Base-by-base conservation (phyloP, 2,888 invertebrate genomes). In the Cephonodes hylas region DNA sequence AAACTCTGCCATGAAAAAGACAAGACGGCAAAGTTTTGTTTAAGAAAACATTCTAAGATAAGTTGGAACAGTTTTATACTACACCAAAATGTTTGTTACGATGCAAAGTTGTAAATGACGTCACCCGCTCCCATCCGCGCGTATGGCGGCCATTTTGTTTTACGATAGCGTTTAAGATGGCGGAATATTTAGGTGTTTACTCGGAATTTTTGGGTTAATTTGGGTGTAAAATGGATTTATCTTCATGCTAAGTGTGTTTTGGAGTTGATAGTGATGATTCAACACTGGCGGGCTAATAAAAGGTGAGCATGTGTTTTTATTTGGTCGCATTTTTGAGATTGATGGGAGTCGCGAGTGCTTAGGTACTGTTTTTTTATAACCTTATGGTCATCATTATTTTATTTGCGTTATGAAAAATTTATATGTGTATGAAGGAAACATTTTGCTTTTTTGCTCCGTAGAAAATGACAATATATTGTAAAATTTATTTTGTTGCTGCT, bases 111-210 rank as follows among this genome's bases (percentile, higher is more conserved):
- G 59, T 66, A 64, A 71, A 62, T 59, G 59, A 59, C 59, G 61
- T 67, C 38, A 59, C 18, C 31, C 64, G 60, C 59, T 56, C 68
- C 66, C 65, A 66, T 62, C 48, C 58, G 62, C 66, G 69, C 65
- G 56, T 58, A 59, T 42, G 58, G 59, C 67, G 60, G 65, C 68
- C 70, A 77, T 76, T 69, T 74, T 74, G 68, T 69, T 70, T 73
- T 65, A 70, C 67, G 67, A 31, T 63, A 45, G 42, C 56, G 20
- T 61, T 53, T 61, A 34, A 61, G 62, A 64, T 64, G 64, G 60
- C 58, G 61, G 61, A 62, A 42, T 42, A 70, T 61, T 42, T 66
- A 53, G 48, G 48, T 53, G 48, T 53, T 53, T 53, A 53, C 48
- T 53, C 27, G 48, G 27, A 27, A 53, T 53, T 53, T 53, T 53